Evolutionary conservation across 2,888 invertebrate genomes (phyloP), one percentile per base, ranked within the genome.

Genomic region (Pristionchus japonicus): DNA sequence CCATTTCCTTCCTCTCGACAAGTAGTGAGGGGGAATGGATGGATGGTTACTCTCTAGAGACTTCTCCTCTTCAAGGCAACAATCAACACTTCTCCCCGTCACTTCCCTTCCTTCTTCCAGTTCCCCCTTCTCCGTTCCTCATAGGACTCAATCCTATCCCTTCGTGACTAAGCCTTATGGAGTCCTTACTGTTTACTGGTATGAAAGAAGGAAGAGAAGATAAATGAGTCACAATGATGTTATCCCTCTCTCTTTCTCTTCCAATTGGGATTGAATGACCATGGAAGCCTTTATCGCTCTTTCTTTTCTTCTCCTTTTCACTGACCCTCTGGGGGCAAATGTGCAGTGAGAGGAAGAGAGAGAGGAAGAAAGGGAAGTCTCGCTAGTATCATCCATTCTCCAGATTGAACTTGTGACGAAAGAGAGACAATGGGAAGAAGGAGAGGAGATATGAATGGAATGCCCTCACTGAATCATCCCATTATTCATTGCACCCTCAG

Each of bases 161-260:
- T 40, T 15, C 77, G 77, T 80, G 77, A 40, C 40, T 80, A 80
- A 80, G 77, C 77, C 70, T 11, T 34, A 70, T 70, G 70, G 34
- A 70, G 70, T 70, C 40, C 77, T 80, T 80, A 80, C 77, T 80
- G 43, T 80, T 80, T 80, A 80, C 77, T 80, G 47, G 77, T 70
- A 31, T 2, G 64, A 64, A 11, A 31, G 70, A 70, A 31, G 20
- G 70, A 37, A 27, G 37, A 70, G 23, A n/a, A 34, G n/a, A n/a
- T 43, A 34, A 80, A 27, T 47, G 77, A 80, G 43, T 80, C 77
- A 80, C 77, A 80, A 43, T 80, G 43, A 23, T 70, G 70, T 47
- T 80, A 40, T 47, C 47, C 77, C 15, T 40, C 77, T 47, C 17
- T 37, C 74, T 47, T 27, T 34, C 47, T 40, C 47, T 47, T 37